Evolutionary conservation across 2,888 invertebrate species (phyloP).

Genomic region (Polyploca ridens): DNA sequence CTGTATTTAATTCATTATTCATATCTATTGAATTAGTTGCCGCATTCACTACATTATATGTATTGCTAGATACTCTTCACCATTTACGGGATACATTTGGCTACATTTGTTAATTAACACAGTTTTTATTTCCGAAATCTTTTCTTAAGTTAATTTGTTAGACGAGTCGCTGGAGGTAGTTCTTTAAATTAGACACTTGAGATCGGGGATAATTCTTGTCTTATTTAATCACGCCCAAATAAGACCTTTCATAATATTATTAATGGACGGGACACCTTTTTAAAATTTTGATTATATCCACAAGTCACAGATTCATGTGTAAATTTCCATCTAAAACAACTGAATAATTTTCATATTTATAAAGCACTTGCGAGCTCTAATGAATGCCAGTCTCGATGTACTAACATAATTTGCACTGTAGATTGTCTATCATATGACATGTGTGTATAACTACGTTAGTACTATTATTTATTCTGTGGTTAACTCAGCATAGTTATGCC

Average conservation of each 20-base stretch:
- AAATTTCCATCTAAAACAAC: background rate
- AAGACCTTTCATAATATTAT: background rate
- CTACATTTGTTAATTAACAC: too few species aligned
- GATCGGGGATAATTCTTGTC: too few species aligned
- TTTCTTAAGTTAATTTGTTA: too few species aligned
- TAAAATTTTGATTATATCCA: background rate
- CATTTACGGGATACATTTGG: too few species aligned
- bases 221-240: too few species aligned
- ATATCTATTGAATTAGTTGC: slow-evolving; percentile 39
- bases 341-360: slow-evolving; percentile 7
- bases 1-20: slow-evolving; percentile 45
- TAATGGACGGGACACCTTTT: background rate
- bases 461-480: background rate
- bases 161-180: too few species aligned
- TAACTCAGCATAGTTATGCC: background rate
- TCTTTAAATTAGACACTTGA: too few species aligned
- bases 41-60: slow-evolving; percentile 14
- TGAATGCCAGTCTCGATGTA: slow-evolving; percentile 1
- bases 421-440: background rate
- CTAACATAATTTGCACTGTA: background rate
- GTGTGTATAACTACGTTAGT: too few species aligned
- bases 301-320: background rate
- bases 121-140: too few species aligned
- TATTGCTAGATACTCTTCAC: background rate
- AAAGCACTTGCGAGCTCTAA: slow-evolving; percentile 7